These are phyloP conservation scores for Danionella cerebrum DNA, from an alignment of 2,113 vertebrate species.

Conservation along the genomic window DNA sequence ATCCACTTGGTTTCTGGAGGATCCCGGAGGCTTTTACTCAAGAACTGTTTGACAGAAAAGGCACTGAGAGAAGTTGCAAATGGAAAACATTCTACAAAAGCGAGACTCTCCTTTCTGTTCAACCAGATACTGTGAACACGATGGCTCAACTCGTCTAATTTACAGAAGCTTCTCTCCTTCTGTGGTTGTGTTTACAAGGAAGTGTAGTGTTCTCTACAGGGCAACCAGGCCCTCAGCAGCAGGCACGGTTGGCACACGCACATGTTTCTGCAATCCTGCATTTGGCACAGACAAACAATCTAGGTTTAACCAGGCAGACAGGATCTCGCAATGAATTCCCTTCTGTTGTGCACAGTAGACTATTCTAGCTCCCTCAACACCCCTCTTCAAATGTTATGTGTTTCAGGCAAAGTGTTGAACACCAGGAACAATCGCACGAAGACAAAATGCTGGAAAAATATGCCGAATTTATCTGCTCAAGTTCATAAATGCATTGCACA, in stretches of 20 bases:
- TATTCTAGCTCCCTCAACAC: neutral
- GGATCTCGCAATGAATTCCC: conserved; percentile 26
- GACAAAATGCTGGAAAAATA: no score
- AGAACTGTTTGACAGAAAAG: conserved; percentile 56
- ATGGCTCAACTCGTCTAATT: no score
- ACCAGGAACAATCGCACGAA: neutral
- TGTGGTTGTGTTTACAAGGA: conserved; percentile 22
- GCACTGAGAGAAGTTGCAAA: conserved; percentile 59
- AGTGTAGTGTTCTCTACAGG: conserved; percentile 8
- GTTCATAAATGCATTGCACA: no score
- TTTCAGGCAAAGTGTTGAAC: conserved; percentile 1
- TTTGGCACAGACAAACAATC: conserved; percentile 72
- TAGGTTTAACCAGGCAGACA: conserved; percentile 25
- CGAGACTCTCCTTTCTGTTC: conserved; percentile 48
- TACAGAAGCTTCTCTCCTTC: conserved; percentile 53
- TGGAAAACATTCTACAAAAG: conserved; percentile 25
- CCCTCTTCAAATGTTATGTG: neutral
- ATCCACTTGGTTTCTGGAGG: no score
- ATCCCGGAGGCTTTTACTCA: conserved; percentile 40
- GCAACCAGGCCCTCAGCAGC: conserved; percentile 57
- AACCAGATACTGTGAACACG: conserved; percentile 74
- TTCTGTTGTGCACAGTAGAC: conserved; percentile 23
- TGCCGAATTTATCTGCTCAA: no score
- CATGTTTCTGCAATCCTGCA: conserved; percentile 68
- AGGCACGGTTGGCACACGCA: conserved; percentile 67